These are phyloP conservation scores for Electrona antarctica DNA, from an alignment of 2,113 vertebrate genomes.

Conservation along the genomic window DNA sequence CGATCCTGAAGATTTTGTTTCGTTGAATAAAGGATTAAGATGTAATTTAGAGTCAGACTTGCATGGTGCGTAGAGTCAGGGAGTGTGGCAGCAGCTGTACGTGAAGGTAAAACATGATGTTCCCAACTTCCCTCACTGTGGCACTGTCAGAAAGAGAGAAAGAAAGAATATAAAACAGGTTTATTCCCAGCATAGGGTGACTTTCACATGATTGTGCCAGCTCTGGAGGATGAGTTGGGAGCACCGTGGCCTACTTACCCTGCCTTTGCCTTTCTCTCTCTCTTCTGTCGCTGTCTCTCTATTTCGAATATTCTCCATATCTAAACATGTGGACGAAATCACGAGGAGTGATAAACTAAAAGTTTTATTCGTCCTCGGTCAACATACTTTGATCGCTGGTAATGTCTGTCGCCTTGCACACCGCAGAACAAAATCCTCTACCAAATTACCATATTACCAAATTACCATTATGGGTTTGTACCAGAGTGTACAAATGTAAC, in stretches of 20 bases:
- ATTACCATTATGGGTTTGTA: too few species aligned
- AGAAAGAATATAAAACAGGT: not conserved
- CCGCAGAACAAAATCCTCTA: too few species aligned
- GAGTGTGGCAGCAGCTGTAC: not conserved
- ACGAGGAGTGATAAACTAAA: not conserved
- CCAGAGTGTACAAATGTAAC: too few species aligned
- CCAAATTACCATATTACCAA: too few species aligned
- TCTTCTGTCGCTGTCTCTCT: not conserved
- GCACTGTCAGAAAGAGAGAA: not conserved
- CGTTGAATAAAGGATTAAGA: slow-evolving; percentile 8
- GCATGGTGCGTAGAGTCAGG: not conserved
- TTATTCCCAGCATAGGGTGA: slow-evolving; percentile 11
- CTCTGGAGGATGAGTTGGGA: slow-evolving; percentile 1
- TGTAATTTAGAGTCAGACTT: slow-evolving; percentile 5
- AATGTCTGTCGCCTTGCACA: not conserved
- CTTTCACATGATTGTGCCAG: slow-evolving; percentile 1
- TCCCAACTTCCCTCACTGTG: not conserved
- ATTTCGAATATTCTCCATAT: not conserved
- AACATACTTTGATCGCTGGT: slow-evolving; percentile 5
- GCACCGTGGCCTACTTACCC: slow-evolving; percentile 15
- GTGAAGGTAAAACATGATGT: not conserved
- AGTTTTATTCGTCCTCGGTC: not conserved
- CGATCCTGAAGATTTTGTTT: slow-evolving; percentile 5
- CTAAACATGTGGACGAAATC: not conserved
- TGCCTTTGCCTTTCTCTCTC: not conserved